phyloP scores from a whole-genome alignment of 1,140 invertebrate genomes.

The Eurosta solidaginis region DNA sequence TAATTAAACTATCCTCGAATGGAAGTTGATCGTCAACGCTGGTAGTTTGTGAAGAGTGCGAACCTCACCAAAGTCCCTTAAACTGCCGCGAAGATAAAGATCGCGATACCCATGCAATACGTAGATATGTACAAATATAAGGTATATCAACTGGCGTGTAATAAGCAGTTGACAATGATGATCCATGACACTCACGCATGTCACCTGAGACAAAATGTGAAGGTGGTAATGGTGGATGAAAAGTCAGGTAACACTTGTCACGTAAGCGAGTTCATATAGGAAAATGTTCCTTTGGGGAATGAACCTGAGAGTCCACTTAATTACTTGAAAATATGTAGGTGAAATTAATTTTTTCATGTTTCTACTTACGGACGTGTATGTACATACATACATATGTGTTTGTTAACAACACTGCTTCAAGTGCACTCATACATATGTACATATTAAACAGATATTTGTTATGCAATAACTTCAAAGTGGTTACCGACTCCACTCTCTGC shows the following conservation, averaged over 20 bases:
- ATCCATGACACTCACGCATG: not conserved
- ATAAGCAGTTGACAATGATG: not conserved
- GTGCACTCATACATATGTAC: too few relatives aligned
- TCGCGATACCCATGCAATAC: not conserved
- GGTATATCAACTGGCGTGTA: too few relatives aligned
- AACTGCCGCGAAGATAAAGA: not conserved
- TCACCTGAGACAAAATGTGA: not conserved
- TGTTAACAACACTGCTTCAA: too few relatives aligned
- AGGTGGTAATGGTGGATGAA: too few relatives aligned
- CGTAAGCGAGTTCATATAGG: too few relatives aligned
- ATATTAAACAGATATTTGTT: too few relatives aligned
- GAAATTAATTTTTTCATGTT: too few relatives aligned
- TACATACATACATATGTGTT: too few relatives aligned
- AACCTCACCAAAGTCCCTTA: not conserved
- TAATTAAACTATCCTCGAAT: constrained; percentile 11
- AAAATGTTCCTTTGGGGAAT: too few relatives aligned
- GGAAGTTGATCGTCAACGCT: not conserved
- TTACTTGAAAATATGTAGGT: not conserved
- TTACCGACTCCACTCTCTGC: not conserved
- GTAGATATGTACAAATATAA: not conserved
- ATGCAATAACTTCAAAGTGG: not conserved
- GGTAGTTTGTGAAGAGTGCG: not conserved
- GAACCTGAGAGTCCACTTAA: too few relatives aligned
- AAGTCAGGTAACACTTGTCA: not conserved
- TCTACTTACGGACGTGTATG: too few relatives aligned